These are phyloP conservation scores for Mycetomoellerius zeteki DNA, from an alignment of 1,140 invertebrate genomes.

Conservation along the genomic window DNA sequence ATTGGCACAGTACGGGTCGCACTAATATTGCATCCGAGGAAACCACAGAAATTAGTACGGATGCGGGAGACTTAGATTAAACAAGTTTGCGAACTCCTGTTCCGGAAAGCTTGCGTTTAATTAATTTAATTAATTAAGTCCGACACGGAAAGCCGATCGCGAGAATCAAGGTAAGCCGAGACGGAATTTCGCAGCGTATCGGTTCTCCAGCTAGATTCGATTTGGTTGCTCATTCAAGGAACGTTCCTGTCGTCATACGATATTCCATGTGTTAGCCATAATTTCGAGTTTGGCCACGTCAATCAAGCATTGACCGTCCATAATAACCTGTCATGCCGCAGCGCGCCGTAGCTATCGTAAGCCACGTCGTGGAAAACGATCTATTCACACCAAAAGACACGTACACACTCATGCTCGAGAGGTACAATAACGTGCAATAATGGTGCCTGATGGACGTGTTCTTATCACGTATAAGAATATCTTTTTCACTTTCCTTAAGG, in stretches of 20 bases:
- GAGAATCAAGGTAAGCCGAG: neutral
- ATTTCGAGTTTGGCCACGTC: slow-evolving; percentile 38
- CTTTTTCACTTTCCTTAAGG: neutral
- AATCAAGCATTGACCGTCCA: slow-evolving; percentile 75
- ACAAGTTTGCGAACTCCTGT: slow-evolving; percentile 14
- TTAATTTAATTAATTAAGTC: slow-evolving; percentile 49
- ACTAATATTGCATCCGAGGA: neutral
- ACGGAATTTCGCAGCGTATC: neutral
- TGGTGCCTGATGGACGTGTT: slow-evolving; percentile 32
- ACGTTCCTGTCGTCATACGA: neutral
- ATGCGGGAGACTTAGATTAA: slow-evolving; percentile 24
- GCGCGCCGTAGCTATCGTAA: slow-evolving; percentile 65
- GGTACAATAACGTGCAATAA: slow-evolving; percentile 54
- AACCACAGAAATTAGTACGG: slow-evolving; percentile 8
- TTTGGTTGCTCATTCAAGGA: slow-evolving; percentile 30
- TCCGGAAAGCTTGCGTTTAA: slow-evolving; percentile 17
- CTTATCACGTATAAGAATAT: slow-evolving; percentile 29
- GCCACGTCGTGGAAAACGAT: slow-evolving; percentile 50
- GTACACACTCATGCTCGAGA: neutral
- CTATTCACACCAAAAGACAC: slow-evolving; percentile 55
- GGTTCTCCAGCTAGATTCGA: neutral
- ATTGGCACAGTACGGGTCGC: neutral
- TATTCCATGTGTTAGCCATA: neutral
- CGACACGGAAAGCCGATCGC: slow-evolving; percentile 42
- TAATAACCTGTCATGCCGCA: slow-evolving; percentile 79